Percentiles rank a stretch among this genome's conserved stretches.
Evolutionary conservation across 2,888 invertebrate genomes (phyloP).

Genomic region (Andrena haemorrhoa): DNA sequence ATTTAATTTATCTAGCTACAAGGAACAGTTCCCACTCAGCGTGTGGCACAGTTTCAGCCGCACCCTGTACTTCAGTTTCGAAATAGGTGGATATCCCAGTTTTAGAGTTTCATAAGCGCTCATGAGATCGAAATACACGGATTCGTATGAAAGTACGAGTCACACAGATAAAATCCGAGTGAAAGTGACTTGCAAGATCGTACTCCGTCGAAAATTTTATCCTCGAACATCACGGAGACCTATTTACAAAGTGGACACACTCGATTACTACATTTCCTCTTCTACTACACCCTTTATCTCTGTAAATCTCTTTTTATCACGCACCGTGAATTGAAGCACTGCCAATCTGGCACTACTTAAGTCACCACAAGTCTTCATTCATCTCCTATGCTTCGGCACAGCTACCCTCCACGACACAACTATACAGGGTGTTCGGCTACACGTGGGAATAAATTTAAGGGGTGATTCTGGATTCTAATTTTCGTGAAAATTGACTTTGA

Average conservation of each 20-base stretch:
- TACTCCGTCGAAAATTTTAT: background rate
- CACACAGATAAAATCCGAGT: constrained; percentile 5
- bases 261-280: background rate
- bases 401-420: no score
- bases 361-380: no score
- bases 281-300: background rate
- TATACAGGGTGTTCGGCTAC: no score
- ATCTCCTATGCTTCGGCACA: no score
- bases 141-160: constrained; percentile 1
- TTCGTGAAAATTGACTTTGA: no score
- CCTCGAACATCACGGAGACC: background rate
- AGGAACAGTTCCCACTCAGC: background rate
- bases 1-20: background rate
- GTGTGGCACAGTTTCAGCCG: background rate
- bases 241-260: background rate
- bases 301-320: no score
- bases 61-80: constrained; percentile 5
- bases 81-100: constrained; percentile 2
- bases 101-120: constrained; percentile 11
- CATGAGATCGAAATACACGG: constrained; percentile 4
- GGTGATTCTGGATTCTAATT: no score
- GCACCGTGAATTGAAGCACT: background rate
- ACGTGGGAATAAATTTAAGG: no score
- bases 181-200: constrained; percentile 5
- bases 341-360: no score